Percentiles rank a stretch among this genome's conserved stretches.
Conservation (phyloP, 2,113 vertebrate species). For the Pterocles burchelli region DNA sequence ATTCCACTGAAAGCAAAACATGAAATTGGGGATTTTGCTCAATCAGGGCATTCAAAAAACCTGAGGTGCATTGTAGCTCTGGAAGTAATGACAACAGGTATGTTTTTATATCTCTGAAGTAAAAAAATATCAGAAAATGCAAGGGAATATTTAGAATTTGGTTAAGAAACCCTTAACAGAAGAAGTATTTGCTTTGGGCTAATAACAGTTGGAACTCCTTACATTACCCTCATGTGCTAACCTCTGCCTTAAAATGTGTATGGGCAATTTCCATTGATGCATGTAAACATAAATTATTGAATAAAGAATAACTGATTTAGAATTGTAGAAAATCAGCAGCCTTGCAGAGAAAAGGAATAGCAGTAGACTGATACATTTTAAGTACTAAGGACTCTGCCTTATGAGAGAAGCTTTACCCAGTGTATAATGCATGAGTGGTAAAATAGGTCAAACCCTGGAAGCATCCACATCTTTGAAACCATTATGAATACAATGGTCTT, state of each 20-base stretch:
- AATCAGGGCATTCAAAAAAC: neutral
- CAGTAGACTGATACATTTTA: slow-evolving; percentile 31
- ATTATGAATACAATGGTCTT: slow-evolving; percentile 71
- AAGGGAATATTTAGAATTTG: neutral
- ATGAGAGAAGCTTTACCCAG: slow-evolving; percentile 46
- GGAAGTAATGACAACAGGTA: neutral
- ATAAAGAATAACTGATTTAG: slow-evolving; percentile 37
- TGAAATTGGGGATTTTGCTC: neutral
- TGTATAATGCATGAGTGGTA: slow-evolving; percentile 64
- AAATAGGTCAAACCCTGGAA: slow-evolving; percentile 72
- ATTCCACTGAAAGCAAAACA: neutral
- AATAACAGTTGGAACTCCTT: neutral
- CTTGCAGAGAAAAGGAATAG: slow-evolving; percentile 49
- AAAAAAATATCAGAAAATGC: neutral
- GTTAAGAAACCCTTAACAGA: neutral
- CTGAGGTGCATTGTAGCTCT: neutral
- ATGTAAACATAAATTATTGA: slow-evolving; percentile 31
- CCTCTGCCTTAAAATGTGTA: neutral
- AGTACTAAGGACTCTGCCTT: slow-evolving; percentile 59
- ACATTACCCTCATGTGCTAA: neutral
- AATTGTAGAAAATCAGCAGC: slow-evolving; percentile 51
- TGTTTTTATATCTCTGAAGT: neutral
- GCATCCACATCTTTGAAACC: slow-evolving; percentile 68
- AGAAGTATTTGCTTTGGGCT: neutral
- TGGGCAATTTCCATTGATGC: neutral